phyloP scores from a whole-genome alignment of 1,140 invertebrate genomes.

The Drosophila yakuba region DNA sequence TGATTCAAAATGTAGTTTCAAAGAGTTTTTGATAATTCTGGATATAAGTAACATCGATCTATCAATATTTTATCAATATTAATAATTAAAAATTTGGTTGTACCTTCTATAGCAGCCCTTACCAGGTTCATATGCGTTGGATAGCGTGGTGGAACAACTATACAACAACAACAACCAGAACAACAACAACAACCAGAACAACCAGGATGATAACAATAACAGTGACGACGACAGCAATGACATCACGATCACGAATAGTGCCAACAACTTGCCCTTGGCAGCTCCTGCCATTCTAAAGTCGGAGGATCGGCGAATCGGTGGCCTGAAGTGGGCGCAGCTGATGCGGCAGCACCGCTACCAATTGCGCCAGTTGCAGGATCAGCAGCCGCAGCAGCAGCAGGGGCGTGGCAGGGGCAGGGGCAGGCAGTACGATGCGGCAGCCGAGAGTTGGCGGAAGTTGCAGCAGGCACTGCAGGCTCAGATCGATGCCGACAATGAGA shows the following conservation, averaged over 20 bases:
- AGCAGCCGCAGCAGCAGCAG: constrained; percentile 7
- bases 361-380: constrained; percentile 32
- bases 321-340: constrained; percentile 59
- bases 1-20: no score
- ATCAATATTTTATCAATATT: no score
- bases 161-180: constrained; percentile 35
- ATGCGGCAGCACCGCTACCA: constrained; percentile 62
- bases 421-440: constrained; percentile 52
- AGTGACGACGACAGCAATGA: constrained; percentile 38
- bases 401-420: constrained; percentile 28
- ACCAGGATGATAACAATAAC: constrained; percentile 21
- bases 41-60: no score
- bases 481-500: constrained; percentile 47
- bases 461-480: constrained; percentile 44
- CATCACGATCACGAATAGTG: constrained; percentile 21
- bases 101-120: constrained; percentile 14
- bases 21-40: no score
- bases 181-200: constrained; percentile 12
- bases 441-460: constrained; percentile 71
- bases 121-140: constrained; percentile 32
- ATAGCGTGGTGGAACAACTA: constrained; percentile 54
- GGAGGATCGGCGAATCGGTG: constrained; percentile 18
- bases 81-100: no score
- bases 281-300: constrained; percentile 1
- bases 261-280: constrained; percentile 23